Base-by-base conservation (phyloP, 2,797 vertebrate species). In the Syngnathus rostellatus region DNA sequence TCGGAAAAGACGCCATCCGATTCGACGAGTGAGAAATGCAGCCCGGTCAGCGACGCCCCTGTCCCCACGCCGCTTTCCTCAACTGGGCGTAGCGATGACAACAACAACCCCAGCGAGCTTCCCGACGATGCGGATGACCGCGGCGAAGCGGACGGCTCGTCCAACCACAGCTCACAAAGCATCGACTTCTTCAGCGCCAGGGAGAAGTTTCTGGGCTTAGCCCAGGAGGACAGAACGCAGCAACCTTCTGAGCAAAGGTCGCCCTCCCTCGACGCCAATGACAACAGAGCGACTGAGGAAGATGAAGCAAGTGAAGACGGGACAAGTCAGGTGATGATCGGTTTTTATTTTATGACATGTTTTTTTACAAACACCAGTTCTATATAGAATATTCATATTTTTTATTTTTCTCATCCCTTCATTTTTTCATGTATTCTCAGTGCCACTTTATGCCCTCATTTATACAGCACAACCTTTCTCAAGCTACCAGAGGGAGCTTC, bases 151-250 rank as follows among this genome's bases (percentile, higher is more conserved):
- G 77, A 92, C 0, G 73, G 81, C 8, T 45, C 80, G 6, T 83
- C 92, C 14, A 88, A 84, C 69, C 92, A 92, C 71, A 93, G 93
- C 73, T 74, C 89, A 0, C 95, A 98, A 83, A 92, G 94, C 82
- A 98, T 98, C 14, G 90, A 97, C 86, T 98, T 98, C 87, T 92
- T 95, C 83, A 98, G 93, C 0, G 95, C 96, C 77, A 88, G 95
- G 59, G 95, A 95, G 69, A 98, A 95, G 79, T 98, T 98, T 0
- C 91, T 94, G 74, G 94, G 93, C 63, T 85, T 96, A 72, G 93
- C 93, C 31, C 94, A 94, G 75, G 94, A 97, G 65, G 88, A 86
- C 46, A 81, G 85, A 0, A 68, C 86, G 0, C 80, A 84, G 25
- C 80, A 86, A 0, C 87, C 85, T 64, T 89, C 89, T 50, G 94